phyloP scores from a whole-genome alignment of 2,113 vertebrate genomes.

The Sturnira hondurensis region DNA sequence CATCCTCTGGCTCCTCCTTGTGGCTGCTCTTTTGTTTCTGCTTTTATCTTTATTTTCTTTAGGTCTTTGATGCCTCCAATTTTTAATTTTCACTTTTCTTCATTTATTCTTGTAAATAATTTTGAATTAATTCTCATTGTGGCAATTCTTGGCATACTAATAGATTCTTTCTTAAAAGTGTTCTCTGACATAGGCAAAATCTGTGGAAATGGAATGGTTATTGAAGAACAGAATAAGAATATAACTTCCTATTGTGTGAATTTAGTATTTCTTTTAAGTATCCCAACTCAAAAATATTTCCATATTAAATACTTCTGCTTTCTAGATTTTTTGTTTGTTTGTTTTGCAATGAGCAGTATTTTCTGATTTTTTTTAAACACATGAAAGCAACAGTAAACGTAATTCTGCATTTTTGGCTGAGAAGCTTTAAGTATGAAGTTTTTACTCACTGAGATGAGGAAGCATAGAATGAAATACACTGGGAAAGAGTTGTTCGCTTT shows the following conservation, averaged over 20 bases:
- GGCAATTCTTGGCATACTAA: not conserved
- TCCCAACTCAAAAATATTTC: not conserved
- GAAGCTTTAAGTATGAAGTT: not conserved
- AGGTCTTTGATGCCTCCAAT: not conserved
- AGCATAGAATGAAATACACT: not conserved
- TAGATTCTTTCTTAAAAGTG: not conserved
- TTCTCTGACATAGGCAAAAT: not conserved
- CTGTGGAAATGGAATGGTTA: not conserved
- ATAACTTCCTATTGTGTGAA: not conserved
- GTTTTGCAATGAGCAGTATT: not conserved
- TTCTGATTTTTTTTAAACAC: not conserved
- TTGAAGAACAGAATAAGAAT: not conserved
- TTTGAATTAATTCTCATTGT: not conserved
- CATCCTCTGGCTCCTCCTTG: conserved; percentile 49
- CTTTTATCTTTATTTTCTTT: not conserved
- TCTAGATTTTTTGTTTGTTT: not conserved
- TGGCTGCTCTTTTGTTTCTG: conserved; percentile 3
- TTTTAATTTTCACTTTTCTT: not conserved
- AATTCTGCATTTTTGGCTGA: not conserved
- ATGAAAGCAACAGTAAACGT: not conserved
- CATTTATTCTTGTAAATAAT: not conserved
- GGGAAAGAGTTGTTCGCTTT: not conserved
- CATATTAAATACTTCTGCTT: not conserved
- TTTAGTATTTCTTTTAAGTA: not conserved
- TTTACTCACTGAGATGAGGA: not conserved